These are phyloP conservation scores for Oxyura jamaicensis DNA, from an alignment of 2,113 vertebrate genomes.

Conservation along the genomic window DNA sequence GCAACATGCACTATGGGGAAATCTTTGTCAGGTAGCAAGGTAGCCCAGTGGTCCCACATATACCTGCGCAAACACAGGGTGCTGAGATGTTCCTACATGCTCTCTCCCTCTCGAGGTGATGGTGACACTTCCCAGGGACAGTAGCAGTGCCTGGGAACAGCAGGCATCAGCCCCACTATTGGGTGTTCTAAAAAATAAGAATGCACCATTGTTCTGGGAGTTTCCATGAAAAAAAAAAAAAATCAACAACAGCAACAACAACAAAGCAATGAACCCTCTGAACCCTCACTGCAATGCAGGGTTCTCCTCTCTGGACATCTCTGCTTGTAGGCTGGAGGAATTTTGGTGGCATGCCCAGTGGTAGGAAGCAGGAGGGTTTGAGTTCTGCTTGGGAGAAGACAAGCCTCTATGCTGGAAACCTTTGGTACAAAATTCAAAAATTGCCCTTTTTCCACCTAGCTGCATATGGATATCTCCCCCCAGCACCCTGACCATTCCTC, in stretches of 20 bases:
- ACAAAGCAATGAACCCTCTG: neutral
- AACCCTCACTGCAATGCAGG: accelerated
- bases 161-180: neutral
- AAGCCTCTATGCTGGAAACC: neutral
- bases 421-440: neutral
- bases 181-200: slow-evolving; percentile 8
- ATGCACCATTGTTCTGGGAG: neutral
- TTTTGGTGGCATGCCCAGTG: neutral
- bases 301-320: neutral
- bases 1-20: accelerated
- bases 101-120: neutral
- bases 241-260: neutral
- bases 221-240: neutral
- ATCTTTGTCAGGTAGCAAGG: neutral
- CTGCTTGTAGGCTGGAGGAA: neutral
- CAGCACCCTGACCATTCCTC: neutral
- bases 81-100: neutral
- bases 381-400: neutral
- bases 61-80: neutral
- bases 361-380: neutral
- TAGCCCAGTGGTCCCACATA: accelerated
- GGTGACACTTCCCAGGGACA: neutral
- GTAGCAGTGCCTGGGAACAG: neutral
- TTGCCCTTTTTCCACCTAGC: neutral
- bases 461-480: neutral